A percentile compares a stretch with the other conserved stretches of the same genome.
Conservation (phyloP, 2,113 vertebrate species). For the Dasypus novemcinctus region DNA sequence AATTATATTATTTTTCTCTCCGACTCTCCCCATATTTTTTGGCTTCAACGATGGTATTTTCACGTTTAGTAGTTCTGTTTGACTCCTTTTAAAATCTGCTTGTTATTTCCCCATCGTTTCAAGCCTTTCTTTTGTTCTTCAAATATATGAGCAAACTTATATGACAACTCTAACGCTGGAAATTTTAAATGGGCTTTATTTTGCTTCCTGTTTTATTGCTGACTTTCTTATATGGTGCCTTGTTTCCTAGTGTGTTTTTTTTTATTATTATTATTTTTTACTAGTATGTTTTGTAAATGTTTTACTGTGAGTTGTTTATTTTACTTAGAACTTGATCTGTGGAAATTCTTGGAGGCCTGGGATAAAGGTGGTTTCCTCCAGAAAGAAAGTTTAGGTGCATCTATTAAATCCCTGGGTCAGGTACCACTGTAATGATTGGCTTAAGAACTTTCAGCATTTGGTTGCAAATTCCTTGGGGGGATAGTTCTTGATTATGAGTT, state of each 20-base stretch:
- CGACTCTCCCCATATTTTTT: too few species aligned
- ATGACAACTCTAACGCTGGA: background rate
- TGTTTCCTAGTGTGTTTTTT: background rate
- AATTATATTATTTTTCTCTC: too few species aligned
- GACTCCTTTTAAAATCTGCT: background rate
- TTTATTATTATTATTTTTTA: background rate
- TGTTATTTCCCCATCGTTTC: background rate
- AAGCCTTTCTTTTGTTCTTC: background rate
- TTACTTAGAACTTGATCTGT: background rate
- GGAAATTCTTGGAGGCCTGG: background rate
- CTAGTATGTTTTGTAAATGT: too few species aligned
- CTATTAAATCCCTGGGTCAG: background rate
- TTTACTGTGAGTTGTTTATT: background rate
- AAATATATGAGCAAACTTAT: background rate
- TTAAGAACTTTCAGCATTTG: background rate
- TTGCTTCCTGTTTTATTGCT: background rate
- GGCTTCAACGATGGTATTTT: too few species aligned
- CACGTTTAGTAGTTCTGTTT: background rate
- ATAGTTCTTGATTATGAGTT: background rate
- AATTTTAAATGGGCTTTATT: background rate
- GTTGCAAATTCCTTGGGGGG: background rate
- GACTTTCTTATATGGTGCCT: background rate
- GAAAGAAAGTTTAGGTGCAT: background rate
- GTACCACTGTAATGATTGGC: background rate
- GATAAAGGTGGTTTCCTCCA: background rate